phyloP scores from a whole-genome alignment of 2,888 invertebrate species.

The Taphrorychus bicolor region DNA sequence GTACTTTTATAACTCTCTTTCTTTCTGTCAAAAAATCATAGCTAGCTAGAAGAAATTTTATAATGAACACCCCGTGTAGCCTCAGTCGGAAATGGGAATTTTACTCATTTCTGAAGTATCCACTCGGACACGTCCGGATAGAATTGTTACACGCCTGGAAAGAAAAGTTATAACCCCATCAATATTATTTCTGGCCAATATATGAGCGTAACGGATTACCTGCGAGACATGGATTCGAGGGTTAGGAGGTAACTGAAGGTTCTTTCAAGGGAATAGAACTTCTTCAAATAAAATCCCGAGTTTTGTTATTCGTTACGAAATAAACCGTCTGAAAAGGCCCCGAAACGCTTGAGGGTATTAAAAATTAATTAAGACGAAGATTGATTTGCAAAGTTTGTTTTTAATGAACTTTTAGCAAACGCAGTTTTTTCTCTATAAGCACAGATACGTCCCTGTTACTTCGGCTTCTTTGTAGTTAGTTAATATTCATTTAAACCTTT shows the following conservation, averaged over 20 bases:
- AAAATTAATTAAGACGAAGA: conserved; percentile 11
- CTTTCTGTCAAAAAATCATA: no score
- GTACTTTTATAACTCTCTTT: no score
- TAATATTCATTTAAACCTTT: not conserved
- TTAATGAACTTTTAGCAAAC: no score
- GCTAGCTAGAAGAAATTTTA: no score
- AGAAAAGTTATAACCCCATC: conserved; percentile 5
- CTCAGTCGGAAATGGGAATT: no score
- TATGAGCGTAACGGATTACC: conserved; percentile 8
- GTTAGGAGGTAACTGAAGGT: not conserved
- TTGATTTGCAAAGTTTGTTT: not conserved
- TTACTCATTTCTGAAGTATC: no score
- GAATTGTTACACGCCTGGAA: no score
- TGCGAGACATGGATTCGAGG: not conserved
- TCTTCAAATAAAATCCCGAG: not conserved
- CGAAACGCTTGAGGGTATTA: conserved; percentile 4
- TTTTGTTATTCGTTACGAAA: not conserved
- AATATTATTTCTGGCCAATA: conserved; percentile 1
- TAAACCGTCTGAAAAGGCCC: not conserved
- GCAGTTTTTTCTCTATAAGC: no score
- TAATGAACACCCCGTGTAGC: no score
- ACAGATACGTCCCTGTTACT: not conserved
- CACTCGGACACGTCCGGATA: no score
- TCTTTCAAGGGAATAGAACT: conserved; percentile 3
- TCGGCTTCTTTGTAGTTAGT: not conserved